A percentile compares a stretch with the other conserved stretches of the same genome.
Conservation (phyloP, 2,113 vertebrate species). For the Cavia aperea region DNA sequence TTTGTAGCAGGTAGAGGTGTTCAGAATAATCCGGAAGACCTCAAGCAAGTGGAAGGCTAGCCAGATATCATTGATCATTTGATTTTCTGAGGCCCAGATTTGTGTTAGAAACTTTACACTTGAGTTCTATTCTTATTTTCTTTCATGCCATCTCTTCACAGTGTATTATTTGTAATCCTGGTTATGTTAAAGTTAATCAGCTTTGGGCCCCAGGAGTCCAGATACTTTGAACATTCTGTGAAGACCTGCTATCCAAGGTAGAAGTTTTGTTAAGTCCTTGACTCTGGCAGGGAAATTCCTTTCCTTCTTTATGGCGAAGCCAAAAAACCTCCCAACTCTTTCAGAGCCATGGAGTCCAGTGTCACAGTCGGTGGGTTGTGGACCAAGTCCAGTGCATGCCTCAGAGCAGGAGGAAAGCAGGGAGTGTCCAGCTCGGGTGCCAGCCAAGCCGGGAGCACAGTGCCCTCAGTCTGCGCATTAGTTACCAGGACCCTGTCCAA, state of each 20-base stretch:
- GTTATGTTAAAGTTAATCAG: background rate
- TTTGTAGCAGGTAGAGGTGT: background rate
- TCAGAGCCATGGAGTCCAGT: background rate
- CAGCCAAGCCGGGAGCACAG: background rate
- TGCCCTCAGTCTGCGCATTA: background rate
- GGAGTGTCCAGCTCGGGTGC: background rate
- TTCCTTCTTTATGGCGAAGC: background rate
- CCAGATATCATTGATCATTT: background rate
- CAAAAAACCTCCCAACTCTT: background rate
- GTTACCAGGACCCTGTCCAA: background rate
- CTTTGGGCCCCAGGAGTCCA: background rate
- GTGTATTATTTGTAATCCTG: conserved; percentile 8
- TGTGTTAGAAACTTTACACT: background rate
- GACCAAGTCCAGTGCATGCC: fast-evolving
- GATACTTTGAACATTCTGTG: background rate
- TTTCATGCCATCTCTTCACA: conserved; percentile 5
- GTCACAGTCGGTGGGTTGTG: background rate
- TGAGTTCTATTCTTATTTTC: conserved; percentile 1
- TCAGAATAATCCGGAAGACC: background rate
- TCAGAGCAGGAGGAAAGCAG: background rate
- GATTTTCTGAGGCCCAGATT: background rate
- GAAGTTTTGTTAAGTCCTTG: background rate
- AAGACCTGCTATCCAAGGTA: background rate
- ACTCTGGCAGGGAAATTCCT: background rate
- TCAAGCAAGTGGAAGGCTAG: background rate